Conservation (phyloP, 2,888 invertebrate genomes). For the Omphaloscelis lunosa region DNA sequence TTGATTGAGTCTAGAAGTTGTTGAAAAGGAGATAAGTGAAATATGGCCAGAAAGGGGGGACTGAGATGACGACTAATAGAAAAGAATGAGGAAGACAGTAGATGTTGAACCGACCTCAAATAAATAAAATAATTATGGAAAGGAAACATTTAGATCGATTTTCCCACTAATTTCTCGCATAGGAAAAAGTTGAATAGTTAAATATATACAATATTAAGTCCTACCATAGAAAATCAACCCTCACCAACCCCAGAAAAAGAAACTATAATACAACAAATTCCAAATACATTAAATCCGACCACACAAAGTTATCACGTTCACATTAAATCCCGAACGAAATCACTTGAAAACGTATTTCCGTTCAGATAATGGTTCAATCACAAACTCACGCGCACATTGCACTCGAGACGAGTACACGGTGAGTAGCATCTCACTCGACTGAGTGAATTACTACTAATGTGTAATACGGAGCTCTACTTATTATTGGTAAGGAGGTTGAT, state of each 20-base stretch:
- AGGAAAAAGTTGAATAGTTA: neutral
- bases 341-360: conserved; percentile 60
- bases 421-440: conserved; percentile 85
- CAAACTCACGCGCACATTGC: conserved; percentile 80
- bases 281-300: conserved; percentile 48
- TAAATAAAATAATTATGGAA: too few relatives aligned
- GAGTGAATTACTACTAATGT: conserved; percentile 79
- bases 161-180: neutral
- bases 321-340: conserved; percentile 64
- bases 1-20: too few relatives aligned
- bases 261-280: conserved; percentile 36
- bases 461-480: conserved; percentile 78
- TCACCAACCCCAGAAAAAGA: conserved; percentile 9
- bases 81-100: too few relatives aligned
- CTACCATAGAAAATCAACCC: neutral
- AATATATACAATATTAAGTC: too few relatives aligned
- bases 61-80: too few relatives aligned
- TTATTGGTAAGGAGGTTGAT: conserved; percentile 67
- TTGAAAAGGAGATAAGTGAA: neutral
- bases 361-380: conserved; percentile 53
- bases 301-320: conserved; percentile 57
- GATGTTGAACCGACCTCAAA: too few relatives aligned
- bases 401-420: conserved; percentile 83
- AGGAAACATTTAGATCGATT: neutral
- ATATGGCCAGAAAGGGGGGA: neutral